Percentiles rank a stretch among this genome's conserved stretches.
These are phyloP conservation scores for Pygmarrhopalites habei DNA, from an alignment of 1,140 invertebrate genomes.

Conservation along the genomic window DNA sequence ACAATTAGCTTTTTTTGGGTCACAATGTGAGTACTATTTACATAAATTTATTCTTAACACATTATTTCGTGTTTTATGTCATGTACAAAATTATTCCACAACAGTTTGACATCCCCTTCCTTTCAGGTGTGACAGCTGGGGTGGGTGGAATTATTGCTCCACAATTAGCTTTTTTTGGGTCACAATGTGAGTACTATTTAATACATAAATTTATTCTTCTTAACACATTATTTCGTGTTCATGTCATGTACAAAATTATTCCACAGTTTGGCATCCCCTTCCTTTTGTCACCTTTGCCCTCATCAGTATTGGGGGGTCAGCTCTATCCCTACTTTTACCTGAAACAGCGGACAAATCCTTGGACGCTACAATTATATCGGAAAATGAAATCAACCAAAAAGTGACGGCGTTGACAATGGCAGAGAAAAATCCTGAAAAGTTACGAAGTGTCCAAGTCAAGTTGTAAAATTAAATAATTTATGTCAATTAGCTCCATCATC, in stretches of 20 bases:
- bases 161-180: constrained; percentile 14
- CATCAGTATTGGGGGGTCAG: constrained; percentile 45
- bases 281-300: constrained; percentile 32
- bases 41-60: background rate
- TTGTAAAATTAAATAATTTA: too few relatives aligned
- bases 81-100: too few relatives aligned
- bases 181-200: constrained; percentile 11
- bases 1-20: constrained; percentile 14
- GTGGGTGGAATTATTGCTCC: constrained; percentile 21
- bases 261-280: constrained; percentile 23
- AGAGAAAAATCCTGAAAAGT: too few relatives aligned
- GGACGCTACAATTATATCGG: constrained; percentile 1
- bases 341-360: constrained; percentile 39
- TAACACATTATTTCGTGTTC: background rate
- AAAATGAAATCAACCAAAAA: background rate
- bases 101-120: constrained; percentile 28
- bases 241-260: too few relatives aligned
- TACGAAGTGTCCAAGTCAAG: too few relatives aligned
- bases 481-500: too few relatives aligned
- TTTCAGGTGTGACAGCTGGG: constrained; percentile 17
- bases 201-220: background rate
- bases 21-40: constrained; percentile 11
- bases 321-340: constrained; percentile 44
- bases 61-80: background rate
- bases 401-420: too few relatives aligned